Conservation (phyloP, 2,113 vertebrate species). For the Periophthalmus modestus region DNA sequence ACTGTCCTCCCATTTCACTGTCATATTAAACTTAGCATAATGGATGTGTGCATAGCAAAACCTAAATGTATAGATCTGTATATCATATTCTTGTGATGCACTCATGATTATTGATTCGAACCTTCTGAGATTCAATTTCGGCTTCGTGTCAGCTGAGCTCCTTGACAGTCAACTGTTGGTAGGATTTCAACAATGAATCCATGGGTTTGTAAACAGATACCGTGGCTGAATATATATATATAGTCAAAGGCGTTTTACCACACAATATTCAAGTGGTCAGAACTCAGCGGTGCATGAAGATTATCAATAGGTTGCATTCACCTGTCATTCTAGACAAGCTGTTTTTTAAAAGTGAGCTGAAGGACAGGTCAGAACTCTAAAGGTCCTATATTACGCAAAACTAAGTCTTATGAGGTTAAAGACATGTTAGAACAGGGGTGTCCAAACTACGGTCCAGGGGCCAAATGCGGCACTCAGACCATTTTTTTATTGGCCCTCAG, state of each 20-base stretch:
- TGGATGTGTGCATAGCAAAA: neutral
- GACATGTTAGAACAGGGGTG: too few relatives aligned
- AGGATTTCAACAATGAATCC: neutral
- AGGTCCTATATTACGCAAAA: too few relatives aligned
- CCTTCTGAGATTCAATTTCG: neutral
- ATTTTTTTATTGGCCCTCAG: too few relatives aligned
- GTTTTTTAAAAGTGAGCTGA: too few relatives aligned
- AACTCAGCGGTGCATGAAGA: neutral
- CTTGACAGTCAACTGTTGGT: neutral
- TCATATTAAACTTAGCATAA: neutral
- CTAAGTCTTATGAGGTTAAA: too few relatives aligned
- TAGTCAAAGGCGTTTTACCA: neutral
- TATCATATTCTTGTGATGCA: neutral
- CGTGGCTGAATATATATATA: neutral
- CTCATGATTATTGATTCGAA: neutral
- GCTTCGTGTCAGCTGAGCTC: slow-evolving; percentile 3
- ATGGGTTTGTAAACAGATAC: neutral
- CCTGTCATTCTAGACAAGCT: too few relatives aligned
- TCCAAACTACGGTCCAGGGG: too few relatives aligned
- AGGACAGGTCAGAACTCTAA: too few relatives aligned
- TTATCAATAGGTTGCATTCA: neutral
- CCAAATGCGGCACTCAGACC: too few relatives aligned
- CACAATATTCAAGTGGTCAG: neutral
- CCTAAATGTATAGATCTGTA: neutral
- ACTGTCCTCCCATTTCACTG: neutral